Base-by-base conservation (phyloP, 2,113 vertebrate species). In the Excalfactoria chinensis region DNA sequence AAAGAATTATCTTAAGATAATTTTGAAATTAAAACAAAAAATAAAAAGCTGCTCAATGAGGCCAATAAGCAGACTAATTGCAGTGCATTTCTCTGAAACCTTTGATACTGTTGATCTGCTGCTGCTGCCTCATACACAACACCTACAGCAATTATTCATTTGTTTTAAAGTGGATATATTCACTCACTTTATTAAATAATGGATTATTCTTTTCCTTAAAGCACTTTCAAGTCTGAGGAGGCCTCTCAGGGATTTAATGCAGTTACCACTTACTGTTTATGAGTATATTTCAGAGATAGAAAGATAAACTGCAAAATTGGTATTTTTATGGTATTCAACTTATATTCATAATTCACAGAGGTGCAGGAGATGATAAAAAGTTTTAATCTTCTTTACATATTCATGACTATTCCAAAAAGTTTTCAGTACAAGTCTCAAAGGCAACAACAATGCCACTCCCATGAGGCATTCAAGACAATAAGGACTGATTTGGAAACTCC, bases 1-100 rank as follows among this genome's bases (percentile, higher is more conserved):
- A 59, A 86, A 46, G 4, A 90, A 93, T 35, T 46, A 91, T 35
- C 49, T 53, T n/a, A 92, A 73, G 51, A 94, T 56, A 74, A 85
- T 60, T 80, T 74, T 9, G n/a, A 85, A 92, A 88, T 48, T 23
- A 20, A 64, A 90, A 91, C 71, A 25, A 16, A 44, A 37, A 41
- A 17, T 58, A 90, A 91, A 74, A 28, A 73, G 59, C 12, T 93
- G 70, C 43, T 58, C 75, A 78, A 90, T 75, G 84, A 82, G 40
- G 37, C 71, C 67, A 43, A 86, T 55, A 81, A 81, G 72, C 16
- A 74, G 32, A 37, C 51, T 70, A 89, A 82, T 71, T 64, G 86
- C 60, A 94, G 20, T 7, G 18, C 17, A 75, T 70, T 86, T 81
- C 55, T 92, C 81, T 51, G 46, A 86, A 89, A 74, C 30, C 51